These are phyloP conservation scores for Atrina japonica DNA, from an alignment of 2,888 invertebrate genomes.

Conservation along the genomic window DNA sequence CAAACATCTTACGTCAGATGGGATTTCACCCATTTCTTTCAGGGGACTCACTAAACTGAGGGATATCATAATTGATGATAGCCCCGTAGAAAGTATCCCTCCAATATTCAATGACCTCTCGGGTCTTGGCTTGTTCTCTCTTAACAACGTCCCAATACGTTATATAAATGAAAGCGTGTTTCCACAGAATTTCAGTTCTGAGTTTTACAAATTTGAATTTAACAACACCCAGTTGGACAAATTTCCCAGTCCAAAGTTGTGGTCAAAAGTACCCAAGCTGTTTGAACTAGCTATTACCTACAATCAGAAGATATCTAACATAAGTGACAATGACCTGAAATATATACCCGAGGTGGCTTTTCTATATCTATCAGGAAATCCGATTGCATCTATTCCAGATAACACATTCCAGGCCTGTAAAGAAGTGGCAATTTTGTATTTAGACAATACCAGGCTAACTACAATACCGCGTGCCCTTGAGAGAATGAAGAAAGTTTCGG, in stretches of 20 bases:
- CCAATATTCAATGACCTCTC: conserved; percentile 15
- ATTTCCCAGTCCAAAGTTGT: conserved; percentile 12
- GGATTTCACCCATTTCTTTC: conserved; percentile 7
- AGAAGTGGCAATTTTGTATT: neutral
- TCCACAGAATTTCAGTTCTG: conserved; percentile 6
- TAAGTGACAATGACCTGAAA: conserved; percentile 8
- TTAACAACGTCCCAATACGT: conserved; percentile 15
- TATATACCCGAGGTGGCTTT: neutral
- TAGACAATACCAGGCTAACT: conserved; percentile 29
- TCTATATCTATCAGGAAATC: conserved; percentile 24
- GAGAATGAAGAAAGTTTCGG: conserved; percentile 7
- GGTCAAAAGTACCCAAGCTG: conserved; percentile 7
- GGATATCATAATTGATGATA: conserved; percentile 15
- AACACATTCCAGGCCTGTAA: conserved; percentile 16
- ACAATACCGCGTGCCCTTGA: conserved; percentile 29
- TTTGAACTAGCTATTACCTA: conserved; percentile 4
- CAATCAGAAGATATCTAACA: conserved; percentile 16
- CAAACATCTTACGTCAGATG: conserved; percentile 1
- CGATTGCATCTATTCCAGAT: conserved; percentile 11
- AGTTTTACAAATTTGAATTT: conserved; percentile 9
- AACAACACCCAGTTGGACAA: conserved; percentile 6
- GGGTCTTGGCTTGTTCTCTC: neutral
- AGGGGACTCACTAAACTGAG: neutral
- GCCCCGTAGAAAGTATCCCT: conserved; percentile 21
- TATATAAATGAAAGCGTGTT: conserved; percentile 25